These are phyloP conservation scores for Heteromyza rotundicornis DNA, from an alignment of 2,888 invertebrate species.

Conservation along the genomic window DNA sequence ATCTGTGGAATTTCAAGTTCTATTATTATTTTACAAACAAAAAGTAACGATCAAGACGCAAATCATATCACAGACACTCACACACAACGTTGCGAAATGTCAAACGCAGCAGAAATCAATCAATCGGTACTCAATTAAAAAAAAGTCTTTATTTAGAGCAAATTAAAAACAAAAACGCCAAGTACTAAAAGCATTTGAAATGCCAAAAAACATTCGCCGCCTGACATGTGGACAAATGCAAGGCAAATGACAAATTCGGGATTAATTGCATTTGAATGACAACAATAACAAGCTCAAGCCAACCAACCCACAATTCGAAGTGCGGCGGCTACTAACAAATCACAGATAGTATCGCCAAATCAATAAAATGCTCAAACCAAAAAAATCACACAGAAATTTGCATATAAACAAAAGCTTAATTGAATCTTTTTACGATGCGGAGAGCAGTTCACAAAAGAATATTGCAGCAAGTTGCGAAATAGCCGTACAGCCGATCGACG, in stretches of 20 bases:
- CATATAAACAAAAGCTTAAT: conserved; percentile 1
- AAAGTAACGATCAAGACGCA: no score
- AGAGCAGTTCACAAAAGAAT: background rate
- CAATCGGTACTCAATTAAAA: background rate
- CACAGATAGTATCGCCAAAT: background rate
- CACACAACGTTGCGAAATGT: no score
- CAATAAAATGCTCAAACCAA: background rate
- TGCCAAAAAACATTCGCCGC: conserved; percentile 1
- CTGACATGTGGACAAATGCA: no score
- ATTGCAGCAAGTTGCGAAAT: background rate
- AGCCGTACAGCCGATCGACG: background rate
- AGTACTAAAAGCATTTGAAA: no score
- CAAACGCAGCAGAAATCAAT: background rate
- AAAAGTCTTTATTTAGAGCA: background rate
- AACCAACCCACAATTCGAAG: background rate
- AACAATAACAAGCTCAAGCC: background rate
- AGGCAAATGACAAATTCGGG: background rate
- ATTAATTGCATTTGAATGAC: background rate
- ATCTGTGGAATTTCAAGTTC: no score
- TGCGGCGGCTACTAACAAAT: background rate
- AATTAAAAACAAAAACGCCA: no score
- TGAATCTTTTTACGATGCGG: background rate
- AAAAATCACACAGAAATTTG: background rate
- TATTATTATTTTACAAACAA: no score
- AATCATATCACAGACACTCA: no score